A percentile compares a stretch with the other conserved stretches of the same genome.
These are phyloP conservation scores for Pectinophora gossypiella DNA, from an alignment of 1,140 invertebrate genomes.

Conservation along the genomic window DNA sequence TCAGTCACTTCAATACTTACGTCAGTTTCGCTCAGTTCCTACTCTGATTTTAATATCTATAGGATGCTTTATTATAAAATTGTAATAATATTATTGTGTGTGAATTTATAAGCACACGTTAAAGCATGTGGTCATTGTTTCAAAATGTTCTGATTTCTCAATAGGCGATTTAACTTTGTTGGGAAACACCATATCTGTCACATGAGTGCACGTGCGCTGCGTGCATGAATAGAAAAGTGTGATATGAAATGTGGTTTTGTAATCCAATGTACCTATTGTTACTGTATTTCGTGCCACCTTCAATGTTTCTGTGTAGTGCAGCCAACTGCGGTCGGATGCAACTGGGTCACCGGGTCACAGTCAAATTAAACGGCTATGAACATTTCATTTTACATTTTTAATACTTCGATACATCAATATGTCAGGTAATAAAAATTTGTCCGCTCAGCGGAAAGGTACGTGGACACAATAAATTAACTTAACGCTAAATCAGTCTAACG, in stretches of 20 bases:
- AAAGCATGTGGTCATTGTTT: no score
- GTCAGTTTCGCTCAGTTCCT: no score
- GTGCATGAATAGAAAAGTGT: no score
- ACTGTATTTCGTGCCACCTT: conserved; percentile 24
- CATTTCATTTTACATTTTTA: conserved; percentile 44
- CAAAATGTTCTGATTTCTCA: no score
- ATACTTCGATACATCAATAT: conserved; percentile 50
- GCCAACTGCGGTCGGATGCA: not conserved
- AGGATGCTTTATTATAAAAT: no score
- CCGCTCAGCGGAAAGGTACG: conserved; percentile 72
- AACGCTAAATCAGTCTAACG: conserved; percentile 71
- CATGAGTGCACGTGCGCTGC: no score
- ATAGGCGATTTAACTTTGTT: no score
- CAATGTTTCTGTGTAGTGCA: conserved; percentile 17
- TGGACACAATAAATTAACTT: conserved; percentile 71
- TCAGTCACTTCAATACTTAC: no score
- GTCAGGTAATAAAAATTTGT: conserved; percentile 64
- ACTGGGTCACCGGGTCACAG: conserved; percentile 11
- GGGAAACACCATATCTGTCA: no score
- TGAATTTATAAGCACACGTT: no score
- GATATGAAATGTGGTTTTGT: not conserved
- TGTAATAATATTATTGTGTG: no score
- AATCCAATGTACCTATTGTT: not conserved
- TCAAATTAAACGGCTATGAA: conserved; percentile 29
- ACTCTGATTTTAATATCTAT: no score